Base-by-base conservation (phyloP, 2,888 invertebrate species). In the Watsonalla binaria region DNA sequence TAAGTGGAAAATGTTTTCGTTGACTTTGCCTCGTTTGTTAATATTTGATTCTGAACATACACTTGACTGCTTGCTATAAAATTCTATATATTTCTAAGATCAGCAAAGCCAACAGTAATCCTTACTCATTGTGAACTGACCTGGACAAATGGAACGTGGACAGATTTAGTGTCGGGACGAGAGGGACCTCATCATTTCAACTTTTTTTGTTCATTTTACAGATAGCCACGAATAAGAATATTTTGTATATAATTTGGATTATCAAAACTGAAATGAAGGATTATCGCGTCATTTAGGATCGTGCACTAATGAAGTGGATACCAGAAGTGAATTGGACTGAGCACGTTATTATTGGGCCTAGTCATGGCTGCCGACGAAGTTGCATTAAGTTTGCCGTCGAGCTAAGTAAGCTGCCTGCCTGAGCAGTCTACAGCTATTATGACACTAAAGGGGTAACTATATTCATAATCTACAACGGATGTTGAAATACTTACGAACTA, bases 331-430 rank as follows among this genome's bases (percentile, higher is more conserved):
- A 58, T 57, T 63, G 62, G 70, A 66, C 69, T 70, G 69, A 73
- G 66, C 67, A 62, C 56, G 62, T 54, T 65, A 70, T 73, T 72
- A 75, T 74, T 65, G 70, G 65, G 69, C 70, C 68, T 69, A 69
- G 65, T 65, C 63, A 63, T 63, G 63, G 55, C 65, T 64, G 60
- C 56, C 55, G 67, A 60, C 60, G 66, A 76, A 80, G 73, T 82
- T 76, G 71, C 80, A 78, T 78, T 77, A 78, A 80, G 79, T 82
- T 83, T 78, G 73, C 74, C 65, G 67, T 73, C 70, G 70, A 72
- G 79, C 77, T 78, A 78, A 80, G 69, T 78, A 72, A 67, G 76
- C 67, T 70, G 66, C 65, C 68, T 66, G 69, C 65, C 65, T 70
- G 54, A 62, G 59, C 59, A 59, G 46, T 64, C 52, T 60, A 54